Evolutionary conservation across 2,888 invertebrate species (phyloP).

Genomic region (Tubulanus polymorphus): DNA sequence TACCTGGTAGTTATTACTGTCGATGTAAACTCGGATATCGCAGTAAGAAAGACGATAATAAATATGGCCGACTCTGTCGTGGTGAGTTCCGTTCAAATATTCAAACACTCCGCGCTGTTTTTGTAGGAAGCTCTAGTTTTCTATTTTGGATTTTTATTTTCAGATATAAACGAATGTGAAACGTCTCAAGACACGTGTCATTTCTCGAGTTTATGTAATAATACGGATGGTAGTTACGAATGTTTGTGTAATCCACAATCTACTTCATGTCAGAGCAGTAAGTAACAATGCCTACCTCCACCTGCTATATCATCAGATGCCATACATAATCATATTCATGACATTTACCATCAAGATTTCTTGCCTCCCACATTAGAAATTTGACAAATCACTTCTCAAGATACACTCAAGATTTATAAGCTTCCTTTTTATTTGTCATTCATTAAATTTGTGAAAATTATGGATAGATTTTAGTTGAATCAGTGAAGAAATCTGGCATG

Average conservation of each 20-base stretch:
- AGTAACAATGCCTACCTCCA: no score
- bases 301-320: no score
- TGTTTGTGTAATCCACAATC: slow-evolving; percentile 62
- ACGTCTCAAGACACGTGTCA: slow-evolving; percentile 71
- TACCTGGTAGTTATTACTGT: slow-evolving; percentile 61
- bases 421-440: background rate
- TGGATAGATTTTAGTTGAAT: no score
- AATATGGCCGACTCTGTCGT: slow-evolving; percentile 49
- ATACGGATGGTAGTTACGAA: slow-evolving; percentile 73
- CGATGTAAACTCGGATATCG: slow-evolving; percentile 72
- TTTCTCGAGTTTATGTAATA: slow-evolving; percentile 71
- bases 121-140: background rate
- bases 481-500: no score
- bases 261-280: slow-evolving; percentile 22
- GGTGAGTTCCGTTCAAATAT: no score
- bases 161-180: slow-evolving; percentile 80
- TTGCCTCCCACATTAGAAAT: background rate
- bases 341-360: background rate
- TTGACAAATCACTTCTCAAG: background rate
- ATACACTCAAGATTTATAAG: background rate
- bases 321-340: background rate
- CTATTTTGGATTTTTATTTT: slow-evolving; percentile 21
- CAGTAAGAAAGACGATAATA: slow-evolving; percentile 33
- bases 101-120: no score
- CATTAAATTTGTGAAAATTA: no score